Evolutionary conservation across 1,140 invertebrate genomes (phyloP).

Genomic region (Trigoniulus corallinus): DNA sequence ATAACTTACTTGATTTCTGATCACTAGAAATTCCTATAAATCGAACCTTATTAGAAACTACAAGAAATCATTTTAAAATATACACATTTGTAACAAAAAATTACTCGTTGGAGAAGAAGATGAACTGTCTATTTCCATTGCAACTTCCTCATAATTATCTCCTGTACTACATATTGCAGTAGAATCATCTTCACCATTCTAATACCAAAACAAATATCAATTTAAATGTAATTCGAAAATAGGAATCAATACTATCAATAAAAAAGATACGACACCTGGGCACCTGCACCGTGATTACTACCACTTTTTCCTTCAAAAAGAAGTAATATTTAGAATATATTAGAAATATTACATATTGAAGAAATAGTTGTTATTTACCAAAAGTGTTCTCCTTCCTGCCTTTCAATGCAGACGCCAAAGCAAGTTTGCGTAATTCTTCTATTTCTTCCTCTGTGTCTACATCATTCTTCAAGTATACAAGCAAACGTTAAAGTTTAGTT

Average conservation of each 20-base stretch:
- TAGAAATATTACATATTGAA: no score
- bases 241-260: neutral
- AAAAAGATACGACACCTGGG: neutral
- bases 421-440: neutral
- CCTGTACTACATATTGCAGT: neutral
- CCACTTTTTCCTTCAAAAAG: neutral
- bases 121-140: neutral
- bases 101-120: neutral
- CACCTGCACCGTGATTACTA: neutral
- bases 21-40: neutral
- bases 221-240: neutral
- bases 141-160: constrained; percentile 7
- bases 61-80: neutral
- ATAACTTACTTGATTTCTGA: neutral
- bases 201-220: neutral
- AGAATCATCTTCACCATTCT: constrained; percentile 2
- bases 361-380: neutral
- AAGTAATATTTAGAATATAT: neutral
- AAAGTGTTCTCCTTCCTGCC: neutral
- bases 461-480: neutral
- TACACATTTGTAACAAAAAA: neutral
- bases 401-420: neutral
- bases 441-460: neutral
- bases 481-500: neutral
- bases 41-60: neutral